These are phyloP conservation scores for Acleris sparsana DNA, from an alignment of 2,888 invertebrate genomes.

Conservation along the genomic window DNA sequence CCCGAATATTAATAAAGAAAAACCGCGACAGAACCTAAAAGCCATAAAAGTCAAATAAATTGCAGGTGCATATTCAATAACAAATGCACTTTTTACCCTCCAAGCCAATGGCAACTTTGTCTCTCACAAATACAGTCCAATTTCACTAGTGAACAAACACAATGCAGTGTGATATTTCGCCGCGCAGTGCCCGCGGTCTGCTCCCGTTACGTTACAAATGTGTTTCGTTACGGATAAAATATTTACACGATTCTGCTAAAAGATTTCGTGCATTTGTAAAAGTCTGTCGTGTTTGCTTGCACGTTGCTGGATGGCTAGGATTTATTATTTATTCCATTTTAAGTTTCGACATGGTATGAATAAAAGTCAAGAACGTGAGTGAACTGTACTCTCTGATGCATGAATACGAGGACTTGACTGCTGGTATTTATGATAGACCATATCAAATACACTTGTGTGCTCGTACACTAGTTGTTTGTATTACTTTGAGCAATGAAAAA, in stretches of 20 bases:
- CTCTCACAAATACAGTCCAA: slow-evolving; percentile 5
- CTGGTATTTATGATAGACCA: too few relatives aligned
- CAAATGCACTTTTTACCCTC: neutral
- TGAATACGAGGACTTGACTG: neutral
- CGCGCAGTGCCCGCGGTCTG: slow-evolving; percentile 12
- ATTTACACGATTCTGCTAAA: slow-evolving; percentile 34
- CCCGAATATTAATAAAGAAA: slow-evolving; percentile 13
- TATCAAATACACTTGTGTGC: too few relatives aligned
- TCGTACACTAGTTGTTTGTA: too few relatives aligned
- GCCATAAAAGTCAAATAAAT: slow-evolving; percentile 31
- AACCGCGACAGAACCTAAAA: slow-evolving; percentile 14
- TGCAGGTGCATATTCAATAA: slow-evolving; percentile 30
- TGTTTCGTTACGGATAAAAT: slow-evolving; percentile 36
- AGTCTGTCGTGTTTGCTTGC: slow-evolving; percentile 18
- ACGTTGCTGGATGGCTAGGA: slow-evolving; percentile 5
- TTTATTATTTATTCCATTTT: slow-evolving; percentile 20
- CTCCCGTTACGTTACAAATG: slow-evolving; percentile 34
- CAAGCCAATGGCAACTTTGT: slow-evolving; percentile 5
- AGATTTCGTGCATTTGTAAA: slow-evolving; percentile 33
- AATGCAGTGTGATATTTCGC: slow-evolving; percentile 21
- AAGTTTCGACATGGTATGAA: slow-evolving; percentile 10
- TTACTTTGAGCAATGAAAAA: too few relatives aligned
- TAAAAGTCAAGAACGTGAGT: slow-evolving; percentile 5
- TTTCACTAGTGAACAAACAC: slow-evolving; percentile 7
- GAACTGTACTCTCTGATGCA: neutral